A percentile compares a stretch with the other conserved stretches of the same genome.
These are phyloP conservation scores for Actinostola sp. DNA, from an alignment of 92 coral and sea anemone genomes.

Conservation along the genomic window DNA sequence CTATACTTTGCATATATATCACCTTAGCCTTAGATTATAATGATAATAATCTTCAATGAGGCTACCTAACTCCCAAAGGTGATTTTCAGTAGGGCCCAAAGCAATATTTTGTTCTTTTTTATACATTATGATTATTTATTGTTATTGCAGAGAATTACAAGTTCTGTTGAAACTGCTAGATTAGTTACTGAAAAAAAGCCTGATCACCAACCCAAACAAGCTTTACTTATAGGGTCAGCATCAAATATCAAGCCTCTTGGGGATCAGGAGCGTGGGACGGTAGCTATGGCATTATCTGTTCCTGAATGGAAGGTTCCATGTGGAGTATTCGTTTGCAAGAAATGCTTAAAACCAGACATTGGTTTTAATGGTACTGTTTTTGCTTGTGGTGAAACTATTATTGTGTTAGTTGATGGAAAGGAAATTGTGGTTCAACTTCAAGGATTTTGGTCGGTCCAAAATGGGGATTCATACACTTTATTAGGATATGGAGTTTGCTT, in stretches of 20 bases:
- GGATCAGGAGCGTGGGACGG: slow-evolving; percentile 21
- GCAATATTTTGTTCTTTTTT: slow-evolving; percentile 2
- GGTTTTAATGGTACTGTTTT: slow-evolving; percentile 64
- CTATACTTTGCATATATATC: too few relatives aligned
- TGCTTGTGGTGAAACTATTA: slow-evolving; percentile 55
- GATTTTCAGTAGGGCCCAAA: slow-evolving; percentile 16
- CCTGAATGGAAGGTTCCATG: slow-evolving; percentile 37
- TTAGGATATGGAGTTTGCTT: not conserved
- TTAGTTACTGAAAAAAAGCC: slow-evolving; percentile 27
- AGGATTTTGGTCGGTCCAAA: too few relatives aligned
- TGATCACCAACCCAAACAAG: slow-evolving; percentile 38
- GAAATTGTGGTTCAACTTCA: slow-evolving; percentile 7
- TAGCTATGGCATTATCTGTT: slow-evolving; percentile 49
- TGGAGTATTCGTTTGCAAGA: slow-evolving; percentile 51
- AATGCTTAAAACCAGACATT: slow-evolving; percentile 55
- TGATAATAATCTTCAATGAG: too few relatives aligned
- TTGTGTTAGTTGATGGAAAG: slow-evolving; percentile 45
- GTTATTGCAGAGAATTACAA: slow-evolving; percentile 51
- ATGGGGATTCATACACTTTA: too few relatives aligned
- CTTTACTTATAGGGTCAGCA: slow-evolving; percentile 52
- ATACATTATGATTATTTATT: not conserved
- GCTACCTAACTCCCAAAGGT: too few relatives aligned
- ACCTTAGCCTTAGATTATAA: too few relatives aligned
- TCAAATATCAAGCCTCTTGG: slow-evolving; percentile 51
- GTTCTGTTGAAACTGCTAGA: slow-evolving; percentile 51